Evolutionary conservation across 2,113 vertebrate species (phyloP).

Genomic region (Eurystomus gularis): DNA sequence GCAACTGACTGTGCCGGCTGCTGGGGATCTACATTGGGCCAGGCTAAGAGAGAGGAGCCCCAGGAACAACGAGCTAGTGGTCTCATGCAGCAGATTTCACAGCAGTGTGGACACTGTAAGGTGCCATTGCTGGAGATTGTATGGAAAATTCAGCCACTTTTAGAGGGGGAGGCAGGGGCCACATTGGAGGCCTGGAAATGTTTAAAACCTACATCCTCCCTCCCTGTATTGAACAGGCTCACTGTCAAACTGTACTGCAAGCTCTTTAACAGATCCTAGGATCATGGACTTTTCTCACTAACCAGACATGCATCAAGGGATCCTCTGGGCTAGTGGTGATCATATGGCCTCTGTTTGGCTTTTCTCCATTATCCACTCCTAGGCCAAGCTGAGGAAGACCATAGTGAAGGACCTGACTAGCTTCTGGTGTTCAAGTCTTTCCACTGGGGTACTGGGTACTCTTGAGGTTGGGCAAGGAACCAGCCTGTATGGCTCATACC

Average conservation of each 20-base stretch:
- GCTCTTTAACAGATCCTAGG: not conserved
- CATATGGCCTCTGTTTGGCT: not conserved
- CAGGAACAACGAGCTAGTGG: not conserved
- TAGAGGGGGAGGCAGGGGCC: not conserved
- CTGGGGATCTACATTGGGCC: not conserved
- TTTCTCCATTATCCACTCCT: not conserved
- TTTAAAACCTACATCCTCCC: not conserved
- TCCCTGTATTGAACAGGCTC: not conserved
- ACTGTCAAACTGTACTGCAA: not conserved
- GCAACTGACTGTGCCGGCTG: not conserved
- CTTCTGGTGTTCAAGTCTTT: not conserved
- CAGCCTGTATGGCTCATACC: not conserved
- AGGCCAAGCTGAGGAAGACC: not conserved
- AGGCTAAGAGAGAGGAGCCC: not conserved
- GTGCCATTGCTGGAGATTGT: not conserved
- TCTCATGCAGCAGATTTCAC: not conserved
- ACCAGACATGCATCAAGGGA: not conserved
- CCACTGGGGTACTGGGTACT: not conserved
- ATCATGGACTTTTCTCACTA: not conserved
- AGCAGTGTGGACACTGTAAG: not conserved
- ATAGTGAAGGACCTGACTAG: not conserved
- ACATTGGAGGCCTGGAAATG: not conserved
- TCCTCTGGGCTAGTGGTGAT: not conserved
- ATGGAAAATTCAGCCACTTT: not conserved
- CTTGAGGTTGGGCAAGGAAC: not conserved